Base-by-base conservation (phyloP, 2,113 vertebrate species). In the Uria aalge region DNA sequence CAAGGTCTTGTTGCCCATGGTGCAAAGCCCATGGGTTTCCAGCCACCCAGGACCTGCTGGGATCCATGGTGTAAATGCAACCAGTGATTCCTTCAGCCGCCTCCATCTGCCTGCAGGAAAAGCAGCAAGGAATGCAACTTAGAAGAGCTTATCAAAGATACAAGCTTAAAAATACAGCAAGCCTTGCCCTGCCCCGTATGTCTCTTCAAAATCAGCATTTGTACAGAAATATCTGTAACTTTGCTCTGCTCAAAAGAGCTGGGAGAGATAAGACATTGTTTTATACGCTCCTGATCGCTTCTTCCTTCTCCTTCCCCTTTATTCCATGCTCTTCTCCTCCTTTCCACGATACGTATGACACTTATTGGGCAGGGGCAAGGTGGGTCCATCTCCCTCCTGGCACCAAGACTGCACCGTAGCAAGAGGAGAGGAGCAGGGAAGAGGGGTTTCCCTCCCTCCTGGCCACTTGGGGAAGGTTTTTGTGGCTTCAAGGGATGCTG, bases 1-100 rank as follows among this genome's bases (percentile, higher is more conserved):
- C 45, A 30, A 64, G 59, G 20, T 18, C 66, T 56, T 38, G n/a
- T 4, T 62, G 48, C 74, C 74, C 0, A 0, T 19, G 21, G 12
- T 81, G 5, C n/a, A 72, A 90, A 88, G 50, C 18, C 27, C 2
- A 0, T 48, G 57, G 63, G 23, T 73, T 85, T 43, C 43, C 72
- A 66, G 43, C 29, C 63, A 63, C 23, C 8, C 11, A 29, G n/a
- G 9, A 53, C 17, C 17, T 45, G 53, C 15, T 88, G 53, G 24
- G 14, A 88, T 66, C 57, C 55, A 18, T 3, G 1, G 12, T 4
- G 3, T 56, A n/a, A 88, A 68, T 56, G 17, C 15, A 79, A 43
- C 1, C 15, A 68, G 40, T 5, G 10, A 43, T 59, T 43, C 47
- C 41, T 41, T 67, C 66, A 75, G 50, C 16, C 5, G 11, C 1